These are phyloP conservation scores for Coelinius sp. DNA, from an alignment of 2,888 invertebrate species.

Conservation along the genomic window DNA sequence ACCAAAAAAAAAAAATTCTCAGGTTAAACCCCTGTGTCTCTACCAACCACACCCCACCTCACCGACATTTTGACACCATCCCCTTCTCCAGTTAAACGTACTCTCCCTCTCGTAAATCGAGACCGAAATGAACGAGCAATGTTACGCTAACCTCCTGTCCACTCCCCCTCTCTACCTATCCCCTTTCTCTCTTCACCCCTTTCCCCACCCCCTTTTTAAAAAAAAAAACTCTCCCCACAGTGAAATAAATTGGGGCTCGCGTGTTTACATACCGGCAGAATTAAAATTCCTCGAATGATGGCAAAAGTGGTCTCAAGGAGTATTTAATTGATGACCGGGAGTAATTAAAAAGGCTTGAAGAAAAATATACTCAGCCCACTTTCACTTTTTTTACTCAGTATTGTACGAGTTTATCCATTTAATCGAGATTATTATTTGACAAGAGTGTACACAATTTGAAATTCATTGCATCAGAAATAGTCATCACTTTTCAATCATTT, in stretches of 20 bases:
- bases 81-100: neutral
- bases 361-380: slow-evolving; percentile 51
- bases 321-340: slow-evolving; percentile 62
- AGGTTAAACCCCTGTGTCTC: neutral
- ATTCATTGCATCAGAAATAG: too few relatives aligned
- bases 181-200: slow-evolving; percentile 25
- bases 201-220: slow-evolving; percentile 43
- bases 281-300: slow-evolving; percentile 62
- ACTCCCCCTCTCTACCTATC: slow-evolving; percentile 21
- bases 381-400: slow-evolving; percentile 19
- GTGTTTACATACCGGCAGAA: slow-evolving; percentile 62
- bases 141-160: slow-evolving; percentile 34
- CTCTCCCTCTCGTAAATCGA: slow-evolving; percentile 45
- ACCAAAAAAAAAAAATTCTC: neutral
- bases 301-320: slow-evolving; percentile 51
- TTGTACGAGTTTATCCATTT: too few relatives aligned
- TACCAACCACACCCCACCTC: neutral
- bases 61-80: slow-evolving; percentile 10
- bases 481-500: too few relatives aligned
- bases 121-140: slow-evolving; percentile 44
- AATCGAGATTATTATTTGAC: too few relatives aligned
- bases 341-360: slow-evolving; percentile 60
- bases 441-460: too few relatives aligned
- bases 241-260: slow-evolving; percentile 62
- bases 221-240: slow-evolving; percentile 52